These are phyloP conservation scores for Digitonthophagus gazella DNA, from an alignment of 2,888 invertebrate species.

Conservation along the genomic window DNA sequence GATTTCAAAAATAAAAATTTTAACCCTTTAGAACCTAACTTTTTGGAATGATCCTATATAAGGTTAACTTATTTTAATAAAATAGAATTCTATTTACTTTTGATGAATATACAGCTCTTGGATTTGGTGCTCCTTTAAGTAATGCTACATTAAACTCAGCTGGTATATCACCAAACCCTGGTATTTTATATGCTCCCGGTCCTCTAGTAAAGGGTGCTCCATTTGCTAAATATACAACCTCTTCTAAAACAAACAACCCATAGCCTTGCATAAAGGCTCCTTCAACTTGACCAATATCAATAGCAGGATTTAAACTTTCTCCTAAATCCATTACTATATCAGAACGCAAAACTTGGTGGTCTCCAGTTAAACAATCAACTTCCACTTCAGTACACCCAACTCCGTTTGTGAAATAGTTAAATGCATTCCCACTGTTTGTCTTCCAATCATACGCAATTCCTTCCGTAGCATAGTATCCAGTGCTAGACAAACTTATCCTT, in stretches of 20 bases:
- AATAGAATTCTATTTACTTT: slow-evolving; percentile 62
- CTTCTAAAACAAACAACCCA: slow-evolving; percentile 88
- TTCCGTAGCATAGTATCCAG: slow-evolving; percentile 79
- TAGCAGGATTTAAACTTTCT: slow-evolving; percentile 87
- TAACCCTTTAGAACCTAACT: no score
- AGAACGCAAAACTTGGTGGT: slow-evolving; percentile 82
- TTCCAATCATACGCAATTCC: slow-evolving; percentile 69
- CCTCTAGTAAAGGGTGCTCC: slow-evolving; percentile 82
- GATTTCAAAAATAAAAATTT: no score
- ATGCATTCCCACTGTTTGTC: slow-evolving; percentile 69
- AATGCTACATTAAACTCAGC: slow-evolving; percentile 89
- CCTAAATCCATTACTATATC: slow-evolving; percentile 94
- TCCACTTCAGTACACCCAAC: slow-evolving; percentile 86
- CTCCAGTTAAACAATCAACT: slow-evolving; percentile 91
- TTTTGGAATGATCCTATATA: no score
- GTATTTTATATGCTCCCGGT: slow-evolving; percentile 92
- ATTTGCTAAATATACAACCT: slow-evolving; percentile 80
- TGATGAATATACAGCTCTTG: slow-evolving; percentile 89
- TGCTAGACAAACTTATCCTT: slow-evolving; percentile 75
- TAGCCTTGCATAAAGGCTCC: slow-evolving; percentile 95
- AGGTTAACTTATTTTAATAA: no score
- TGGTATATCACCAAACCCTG: slow-evolving; percentile 90
- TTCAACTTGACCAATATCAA: slow-evolving; percentile 96
- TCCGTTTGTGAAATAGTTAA: slow-evolving; percentile 85
- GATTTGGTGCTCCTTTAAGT: slow-evolving; percentile 86